Percentiles rank a stretch among this genome's conserved stretches.
Conservation (phyloP, 2,113 vertebrate genomes). For the Nothocercus julius region DNA sequence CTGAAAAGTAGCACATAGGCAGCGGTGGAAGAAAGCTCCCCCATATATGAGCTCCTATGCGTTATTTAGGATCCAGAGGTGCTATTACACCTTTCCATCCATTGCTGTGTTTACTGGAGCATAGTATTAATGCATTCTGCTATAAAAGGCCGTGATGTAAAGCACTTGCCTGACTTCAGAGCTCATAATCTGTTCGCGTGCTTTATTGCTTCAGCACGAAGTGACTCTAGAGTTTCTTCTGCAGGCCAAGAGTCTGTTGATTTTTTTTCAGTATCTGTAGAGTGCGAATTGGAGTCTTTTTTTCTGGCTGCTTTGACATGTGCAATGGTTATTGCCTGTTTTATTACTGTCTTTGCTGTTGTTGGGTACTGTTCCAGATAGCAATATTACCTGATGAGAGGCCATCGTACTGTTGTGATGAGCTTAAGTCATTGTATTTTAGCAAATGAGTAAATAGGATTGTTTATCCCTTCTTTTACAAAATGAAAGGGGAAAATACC, state of each 20-base stretch:
- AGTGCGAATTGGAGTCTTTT: neutral
- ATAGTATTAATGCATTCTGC: conserved; percentile 2
- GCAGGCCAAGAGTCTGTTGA: neutral
- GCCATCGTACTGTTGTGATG: neutral
- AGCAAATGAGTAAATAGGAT: neutral
- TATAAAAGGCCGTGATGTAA: neutral
- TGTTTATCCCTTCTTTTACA: neutral
- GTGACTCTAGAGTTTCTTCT: neutral
- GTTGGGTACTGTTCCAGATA: neutral
- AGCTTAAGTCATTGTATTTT: conserved; percentile 13
- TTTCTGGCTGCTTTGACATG: neutral
- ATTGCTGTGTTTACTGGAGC: conserved; percentile 17
- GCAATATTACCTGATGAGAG: neutral
- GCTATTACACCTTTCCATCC: neutral
- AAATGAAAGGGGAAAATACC: neutral
- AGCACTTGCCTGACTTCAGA: conserved; percentile 8
- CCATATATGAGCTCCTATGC: neutral
- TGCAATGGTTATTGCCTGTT: neutral
- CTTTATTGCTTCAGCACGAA: conserved; percentile 7
- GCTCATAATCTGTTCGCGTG: neutral
- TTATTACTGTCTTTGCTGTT: neutral
- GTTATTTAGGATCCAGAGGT: conserved; percentile 31
- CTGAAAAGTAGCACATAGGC: neutral
- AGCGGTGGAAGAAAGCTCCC: neutral
- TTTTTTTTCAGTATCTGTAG: neutral